A percentile compares a stretch with the other conserved stretches of the same genome.
phyloP scores from a whole-genome alignment of 2,888 invertebrate genomes.

The Brachyptera risi region DNA sequence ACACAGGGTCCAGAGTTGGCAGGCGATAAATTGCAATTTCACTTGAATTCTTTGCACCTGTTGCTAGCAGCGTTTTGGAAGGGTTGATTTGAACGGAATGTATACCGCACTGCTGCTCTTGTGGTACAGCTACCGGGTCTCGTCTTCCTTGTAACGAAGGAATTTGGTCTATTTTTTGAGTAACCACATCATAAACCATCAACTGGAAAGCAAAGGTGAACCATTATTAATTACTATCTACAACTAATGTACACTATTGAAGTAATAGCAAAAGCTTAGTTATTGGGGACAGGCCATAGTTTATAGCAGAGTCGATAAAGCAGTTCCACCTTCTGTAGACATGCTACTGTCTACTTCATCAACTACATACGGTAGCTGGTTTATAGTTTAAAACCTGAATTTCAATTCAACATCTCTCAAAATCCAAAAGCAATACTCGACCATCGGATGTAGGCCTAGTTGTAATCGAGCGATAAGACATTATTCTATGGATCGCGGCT shows the following conservation, averaged over 20 bases:
- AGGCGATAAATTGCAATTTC: slow-evolving; percentile 87
- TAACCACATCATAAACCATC: slow-evolving; percentile 88
- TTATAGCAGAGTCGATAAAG: too few species aligned
- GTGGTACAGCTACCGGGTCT: slow-evolving; percentile 52
- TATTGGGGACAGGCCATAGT: too few species aligned
- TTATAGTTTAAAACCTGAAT: too few species aligned
- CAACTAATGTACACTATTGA: neutral
- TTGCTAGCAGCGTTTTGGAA: slow-evolving; percentile 79
- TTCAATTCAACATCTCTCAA: too few species aligned
- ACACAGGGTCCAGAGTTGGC: slow-evolving; percentile 92
- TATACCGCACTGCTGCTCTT: slow-evolving; percentile 71
- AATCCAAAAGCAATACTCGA: too few species aligned
- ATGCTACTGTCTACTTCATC: too few species aligned
- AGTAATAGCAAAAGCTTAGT: too few species aligned
- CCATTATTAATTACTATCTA: neutral
- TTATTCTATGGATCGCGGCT: too few species aligned
- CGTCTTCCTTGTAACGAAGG: slow-evolving; percentile 71
- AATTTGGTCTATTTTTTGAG: slow-evolving; percentile 81
- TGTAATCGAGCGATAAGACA: too few species aligned
- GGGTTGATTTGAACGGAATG: slow-evolving; percentile 94
- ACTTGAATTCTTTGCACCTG: slow-evolving; percentile 87
- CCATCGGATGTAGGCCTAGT: too few species aligned
- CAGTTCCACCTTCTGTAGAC: too few species aligned
- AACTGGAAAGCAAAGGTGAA: slow-evolving; percentile 51
- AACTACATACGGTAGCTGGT: too few species aligned